Conservation (phyloP, 2,797 vertebrate genomes). For the Lagorchestes hirsutus region DNA sequence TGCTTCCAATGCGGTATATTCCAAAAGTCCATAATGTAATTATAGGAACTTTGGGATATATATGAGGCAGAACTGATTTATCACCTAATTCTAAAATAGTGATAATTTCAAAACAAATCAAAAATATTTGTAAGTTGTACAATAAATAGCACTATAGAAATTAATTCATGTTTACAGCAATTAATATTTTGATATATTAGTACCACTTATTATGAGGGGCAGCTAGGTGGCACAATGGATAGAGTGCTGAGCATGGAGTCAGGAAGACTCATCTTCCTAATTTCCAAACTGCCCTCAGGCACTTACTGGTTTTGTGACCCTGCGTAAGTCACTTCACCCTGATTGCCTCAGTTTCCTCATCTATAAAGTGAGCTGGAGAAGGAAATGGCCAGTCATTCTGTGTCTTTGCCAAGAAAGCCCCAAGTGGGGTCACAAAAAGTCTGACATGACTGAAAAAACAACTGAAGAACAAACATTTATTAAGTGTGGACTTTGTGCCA, state of each 20-base stretch:
- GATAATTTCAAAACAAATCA: neutral
- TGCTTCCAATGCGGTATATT: neutral
- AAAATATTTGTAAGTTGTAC: neutral
- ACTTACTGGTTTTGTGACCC: neutral
- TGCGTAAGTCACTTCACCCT: neutral
- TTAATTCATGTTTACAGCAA: neutral
- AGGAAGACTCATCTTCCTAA: neutral
- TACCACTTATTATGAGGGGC: neutral
- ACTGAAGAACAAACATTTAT: neutral
- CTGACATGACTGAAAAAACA: neutral
- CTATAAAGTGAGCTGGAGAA: neutral
- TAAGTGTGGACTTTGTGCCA: neutral
- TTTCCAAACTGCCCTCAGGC: neutral
- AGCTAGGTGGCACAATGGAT: neutral
- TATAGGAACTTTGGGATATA: neutral
- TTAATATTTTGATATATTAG: neutral
- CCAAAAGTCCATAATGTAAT: neutral
- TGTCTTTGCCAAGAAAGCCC: neutral
- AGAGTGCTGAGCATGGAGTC: neutral
- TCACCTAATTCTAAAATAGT: neutral
- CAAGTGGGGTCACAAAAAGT: neutral
- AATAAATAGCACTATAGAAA: neutral
- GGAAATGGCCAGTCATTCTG: neutral
- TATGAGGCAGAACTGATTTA: neutral
- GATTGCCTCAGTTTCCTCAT: neutral